phyloP scores from a whole-genome alignment of 2,797 vertebrate genomes.

The Mycteria americana region DNA sequence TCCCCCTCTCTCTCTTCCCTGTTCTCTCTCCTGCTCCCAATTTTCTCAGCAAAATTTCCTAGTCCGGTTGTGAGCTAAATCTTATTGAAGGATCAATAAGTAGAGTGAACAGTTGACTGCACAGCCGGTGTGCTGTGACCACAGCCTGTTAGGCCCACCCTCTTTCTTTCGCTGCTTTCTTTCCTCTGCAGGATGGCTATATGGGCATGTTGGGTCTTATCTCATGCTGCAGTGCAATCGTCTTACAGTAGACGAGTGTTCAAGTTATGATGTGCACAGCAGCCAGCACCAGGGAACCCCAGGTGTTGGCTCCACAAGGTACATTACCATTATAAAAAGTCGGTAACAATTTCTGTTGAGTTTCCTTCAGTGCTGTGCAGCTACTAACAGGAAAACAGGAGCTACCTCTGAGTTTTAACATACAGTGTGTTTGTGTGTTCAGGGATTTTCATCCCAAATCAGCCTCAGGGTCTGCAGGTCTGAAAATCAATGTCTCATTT shows the following conservation, averaged over 20 bases:
- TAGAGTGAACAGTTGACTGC: not conserved
- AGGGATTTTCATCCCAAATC: not conserved
- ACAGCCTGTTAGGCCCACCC: not conserved
- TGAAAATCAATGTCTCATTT: not conserved
- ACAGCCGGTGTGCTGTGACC: not conserved
- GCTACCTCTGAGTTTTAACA: not conserved
- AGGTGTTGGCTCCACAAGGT: not conserved
- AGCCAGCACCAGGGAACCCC: not conserved
- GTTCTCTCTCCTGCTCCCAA: rapidly evolving
- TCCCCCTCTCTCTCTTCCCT: not conserved
- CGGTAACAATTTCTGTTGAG: not conserved
- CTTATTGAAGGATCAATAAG: not conserved
- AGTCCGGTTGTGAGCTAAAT: not conserved
- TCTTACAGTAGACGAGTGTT: not conserved
- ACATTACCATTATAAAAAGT: not conserved
- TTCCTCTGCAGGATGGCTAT: not conserved
- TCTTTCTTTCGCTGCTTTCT: not conserved
- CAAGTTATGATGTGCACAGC: not conserved
- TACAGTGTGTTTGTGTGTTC: not conserved
- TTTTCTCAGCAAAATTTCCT: not conserved
- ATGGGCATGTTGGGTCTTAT: not conserved
- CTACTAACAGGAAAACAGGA: not conserved
- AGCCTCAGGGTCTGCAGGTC: not conserved
- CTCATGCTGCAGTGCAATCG: not conserved
- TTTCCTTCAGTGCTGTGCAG: not conserved